Percentiles rank a stretch among this genome's conserved stretches.
These are phyloP conservation scores for Pantherophis guttatus DNA, from an alignment of 2,113 vertebrate species.

Conservation along the genomic window DNA sequence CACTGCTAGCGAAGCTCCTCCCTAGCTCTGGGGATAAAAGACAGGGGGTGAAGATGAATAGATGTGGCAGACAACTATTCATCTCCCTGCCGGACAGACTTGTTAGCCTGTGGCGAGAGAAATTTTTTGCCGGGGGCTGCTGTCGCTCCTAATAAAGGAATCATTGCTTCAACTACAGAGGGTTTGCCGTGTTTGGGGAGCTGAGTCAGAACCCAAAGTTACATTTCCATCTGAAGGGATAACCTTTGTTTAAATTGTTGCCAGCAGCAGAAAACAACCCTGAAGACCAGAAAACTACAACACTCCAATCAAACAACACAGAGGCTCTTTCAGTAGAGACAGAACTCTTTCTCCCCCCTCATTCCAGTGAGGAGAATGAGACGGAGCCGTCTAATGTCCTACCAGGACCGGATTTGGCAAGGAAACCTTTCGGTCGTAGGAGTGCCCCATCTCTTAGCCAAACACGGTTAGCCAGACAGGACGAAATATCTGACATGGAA, in stretches of 20 bases:
- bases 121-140: too few relatives aligned
- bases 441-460: not conserved
- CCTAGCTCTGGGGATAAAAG: too few relatives aligned
- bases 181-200: too few relatives aligned
- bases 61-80: too few relatives aligned
- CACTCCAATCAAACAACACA: not conserved
- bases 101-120: too few relatives aligned
- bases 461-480: not conserved
- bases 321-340: constrained; percentile 47
- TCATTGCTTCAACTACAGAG: too few relatives aligned
- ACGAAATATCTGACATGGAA: not conserved
- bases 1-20: too few relatives aligned
- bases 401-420: not conserved
- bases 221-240: not conserved
- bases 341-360: constrained; percentile 49
- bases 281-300: not conserved
- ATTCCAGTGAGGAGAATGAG: not conserved
- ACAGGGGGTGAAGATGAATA: too few relatives aligned
- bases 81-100: too few relatives aligned
- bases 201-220: too few relatives aligned
- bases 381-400: not conserved
- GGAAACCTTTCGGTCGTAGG: not conserved
- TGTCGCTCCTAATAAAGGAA: too few relatives aligned
- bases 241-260: not conserved
- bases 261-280: constrained; percentile 4